These are phyloP conservation scores for Cecidostiba fungosa DNA, from an alignment of 2,888 invertebrate species.

Conservation along the genomic window DNA sequence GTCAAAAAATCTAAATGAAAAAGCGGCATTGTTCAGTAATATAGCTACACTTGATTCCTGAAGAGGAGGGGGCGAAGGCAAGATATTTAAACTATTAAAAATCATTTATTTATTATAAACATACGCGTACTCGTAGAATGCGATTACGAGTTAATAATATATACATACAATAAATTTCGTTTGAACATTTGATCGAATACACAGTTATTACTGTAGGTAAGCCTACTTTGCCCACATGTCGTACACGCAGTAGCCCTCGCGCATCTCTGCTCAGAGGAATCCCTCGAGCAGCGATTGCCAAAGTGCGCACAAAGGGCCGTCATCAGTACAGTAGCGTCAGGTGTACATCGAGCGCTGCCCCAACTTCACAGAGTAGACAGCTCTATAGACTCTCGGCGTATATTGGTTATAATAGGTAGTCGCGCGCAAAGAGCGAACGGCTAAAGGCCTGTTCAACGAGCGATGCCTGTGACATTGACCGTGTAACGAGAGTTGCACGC, in stretches of 20 bases:
- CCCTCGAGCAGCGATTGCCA: neutral
- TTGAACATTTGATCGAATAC: no score
- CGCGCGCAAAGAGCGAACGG: neutral
- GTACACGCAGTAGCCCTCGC: neutral
- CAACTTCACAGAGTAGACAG: neutral
- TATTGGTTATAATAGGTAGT: neutral
- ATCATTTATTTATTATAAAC: no score
- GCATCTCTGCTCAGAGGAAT: neutral
- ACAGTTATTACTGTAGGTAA: no score
- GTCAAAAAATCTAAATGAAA: no score
- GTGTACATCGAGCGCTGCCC: neutral
- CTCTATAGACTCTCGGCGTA: neutral
- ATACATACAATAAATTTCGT: no score
- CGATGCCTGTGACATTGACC: conserved; percentile 28
- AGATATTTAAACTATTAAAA: no score
- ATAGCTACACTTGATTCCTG: no score
- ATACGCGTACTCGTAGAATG: no score
- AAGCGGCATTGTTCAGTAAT: no score
- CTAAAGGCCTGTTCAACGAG: neutral
- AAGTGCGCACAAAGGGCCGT: neutral
- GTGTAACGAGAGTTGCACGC: neutral
- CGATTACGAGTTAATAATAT: no score
- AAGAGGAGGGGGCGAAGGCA: no score
- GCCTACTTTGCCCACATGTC: neutral
- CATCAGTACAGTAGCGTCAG: neutral